Percentiles rank a stretch among this genome's conserved stretches.
These are phyloP conservation scores for Manis javanica DNA, from an alignment of 2,797 vertebrate species.

Conservation along the genomic window DNA sequence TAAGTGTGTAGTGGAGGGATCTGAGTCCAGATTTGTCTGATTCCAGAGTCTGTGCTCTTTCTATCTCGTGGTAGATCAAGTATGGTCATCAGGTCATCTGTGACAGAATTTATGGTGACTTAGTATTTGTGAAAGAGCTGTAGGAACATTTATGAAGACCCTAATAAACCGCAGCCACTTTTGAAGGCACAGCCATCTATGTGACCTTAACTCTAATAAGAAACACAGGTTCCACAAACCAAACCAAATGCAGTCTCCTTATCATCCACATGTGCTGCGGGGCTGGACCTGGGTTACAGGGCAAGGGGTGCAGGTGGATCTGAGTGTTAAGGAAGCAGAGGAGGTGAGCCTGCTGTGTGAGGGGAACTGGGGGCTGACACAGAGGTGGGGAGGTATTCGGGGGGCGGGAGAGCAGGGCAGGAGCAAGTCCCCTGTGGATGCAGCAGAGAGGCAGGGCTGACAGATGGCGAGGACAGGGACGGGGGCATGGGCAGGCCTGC, in stretches of 20 bases:
- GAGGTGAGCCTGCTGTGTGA: rapidly evolving
- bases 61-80: too few species aligned
- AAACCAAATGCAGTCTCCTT: rapidly evolving
- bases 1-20: rapidly evolving
- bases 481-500: rapidly evolving
- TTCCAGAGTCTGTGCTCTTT: too few species aligned
- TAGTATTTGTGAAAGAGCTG: rapidly evolving
- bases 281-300: background rate
- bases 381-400: rapidly evolving
- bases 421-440: rapidly evolving
- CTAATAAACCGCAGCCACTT: rapidly evolving
- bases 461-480: rapidly evolving
- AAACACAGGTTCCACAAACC: background rate
- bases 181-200: rapidly evolving
- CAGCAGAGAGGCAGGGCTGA: rapidly evolving
- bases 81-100: rapidly evolving
- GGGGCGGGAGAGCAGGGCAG: background rate
- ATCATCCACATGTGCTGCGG: rapidly evolving
- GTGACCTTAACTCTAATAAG: rapidly evolving
- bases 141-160: background rate
- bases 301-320: rapidly evolving
- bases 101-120: rapidly evolving
- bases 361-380: rapidly evolving
- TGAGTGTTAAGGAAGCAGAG: rapidly evolving
- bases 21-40: rapidly evolving